These are phyloP conservation scores for Schizothorax lantsangensis DNA, from an alignment of 2,797 vertebrate species.

Conservation along the genomic window DNA sequence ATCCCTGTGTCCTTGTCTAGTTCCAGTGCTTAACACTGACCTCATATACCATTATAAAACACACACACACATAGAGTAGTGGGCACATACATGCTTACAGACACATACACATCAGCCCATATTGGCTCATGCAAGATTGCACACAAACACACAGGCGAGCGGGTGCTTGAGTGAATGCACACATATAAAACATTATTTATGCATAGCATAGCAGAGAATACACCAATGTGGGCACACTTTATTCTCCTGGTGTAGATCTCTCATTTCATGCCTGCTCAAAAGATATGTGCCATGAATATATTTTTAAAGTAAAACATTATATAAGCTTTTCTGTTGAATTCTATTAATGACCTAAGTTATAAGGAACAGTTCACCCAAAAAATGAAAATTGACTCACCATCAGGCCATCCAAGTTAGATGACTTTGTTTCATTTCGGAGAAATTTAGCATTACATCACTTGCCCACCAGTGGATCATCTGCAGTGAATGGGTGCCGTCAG, in stretches of 20 bases:
- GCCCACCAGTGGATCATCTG: not conserved
- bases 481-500: not conserved
- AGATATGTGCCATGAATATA: not conserved
- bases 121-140: conserved; percentile 24
- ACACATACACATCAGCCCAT: conserved; percentile 27
- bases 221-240: not conserved
- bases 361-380: not conserved
- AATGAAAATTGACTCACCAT: not conserved
- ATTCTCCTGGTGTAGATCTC: not conserved
- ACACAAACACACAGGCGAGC: conserved; percentile 6
- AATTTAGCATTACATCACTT: not conserved
- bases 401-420: not conserved
- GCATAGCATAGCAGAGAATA: not conserved
- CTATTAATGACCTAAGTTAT: not conserved
- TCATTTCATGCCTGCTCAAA: not conserved
- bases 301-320: not conserved
- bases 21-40: conserved; percentile 41
- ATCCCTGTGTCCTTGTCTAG: conserved; percentile 34
- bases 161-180: conserved; percentile 1
- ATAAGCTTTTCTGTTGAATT: not conserved
- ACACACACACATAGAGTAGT: conserved; percentile 3
- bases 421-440: not conserved
- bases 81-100: not conserved
- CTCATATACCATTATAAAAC: conserved; percentile 26
- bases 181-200: conserved; percentile 21